Evolutionary conservation across 2,888 invertebrate species (phyloP).

Genomic region (Macroteleia sp.): DNA sequence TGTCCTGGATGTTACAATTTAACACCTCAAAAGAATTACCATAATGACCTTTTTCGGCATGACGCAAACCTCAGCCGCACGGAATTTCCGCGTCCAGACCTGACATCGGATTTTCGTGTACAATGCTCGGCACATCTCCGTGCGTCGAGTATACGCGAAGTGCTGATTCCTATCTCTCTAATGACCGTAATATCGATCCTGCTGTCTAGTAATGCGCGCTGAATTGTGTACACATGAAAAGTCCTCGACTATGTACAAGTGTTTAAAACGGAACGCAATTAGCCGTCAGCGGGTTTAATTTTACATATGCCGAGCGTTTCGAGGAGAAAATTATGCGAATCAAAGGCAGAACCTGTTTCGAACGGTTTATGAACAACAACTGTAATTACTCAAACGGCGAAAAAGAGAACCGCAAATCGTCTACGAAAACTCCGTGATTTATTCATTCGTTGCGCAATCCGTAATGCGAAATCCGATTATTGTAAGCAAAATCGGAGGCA

Average conservation of each 20-base stretch:
- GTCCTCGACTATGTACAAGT: slow-evolving; percentile 61
- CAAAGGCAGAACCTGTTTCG: slow-evolving; percentile 58
- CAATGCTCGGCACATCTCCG: slow-evolving; percentile 43
- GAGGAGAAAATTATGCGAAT: slow-evolving; percentile 62
- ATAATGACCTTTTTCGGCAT: too few species aligned
- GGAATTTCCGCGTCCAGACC: slow-evolving; percentile 10
- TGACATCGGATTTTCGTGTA: slow-evolving; percentile 30
- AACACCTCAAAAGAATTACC: too few species aligned
- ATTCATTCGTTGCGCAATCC: slow-evolving; percentile 47
- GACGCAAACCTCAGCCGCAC: too few species aligned
- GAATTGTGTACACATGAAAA: slow-evolving; percentile 64
- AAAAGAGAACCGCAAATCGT: slow-evolving; percentile 24
- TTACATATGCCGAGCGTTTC: slow-evolving; percentile 61
- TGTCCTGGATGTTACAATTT: too few species aligned
- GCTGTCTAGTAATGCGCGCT: slow-evolving; percentile 59
- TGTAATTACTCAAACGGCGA: slow-evolving; percentile 44
- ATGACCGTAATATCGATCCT: slow-evolving; percentile 63
- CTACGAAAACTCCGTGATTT: slow-evolving; percentile 36
- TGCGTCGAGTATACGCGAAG: slow-evolving; percentile 54
- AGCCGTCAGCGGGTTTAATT: slow-evolving; percentile 61
- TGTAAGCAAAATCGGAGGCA: too few species aligned
- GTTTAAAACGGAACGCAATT: slow-evolving; percentile 63
- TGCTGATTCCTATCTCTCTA: slow-evolving; percentile 64
- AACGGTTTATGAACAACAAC: slow-evolving; percentile 52
- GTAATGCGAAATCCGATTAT: slow-evolving; percentile 17